Evolutionary conservation across 2,797 vertebrate genomes (phyloP).

Genomic region (Scomberomorus guttatus): DNA sequence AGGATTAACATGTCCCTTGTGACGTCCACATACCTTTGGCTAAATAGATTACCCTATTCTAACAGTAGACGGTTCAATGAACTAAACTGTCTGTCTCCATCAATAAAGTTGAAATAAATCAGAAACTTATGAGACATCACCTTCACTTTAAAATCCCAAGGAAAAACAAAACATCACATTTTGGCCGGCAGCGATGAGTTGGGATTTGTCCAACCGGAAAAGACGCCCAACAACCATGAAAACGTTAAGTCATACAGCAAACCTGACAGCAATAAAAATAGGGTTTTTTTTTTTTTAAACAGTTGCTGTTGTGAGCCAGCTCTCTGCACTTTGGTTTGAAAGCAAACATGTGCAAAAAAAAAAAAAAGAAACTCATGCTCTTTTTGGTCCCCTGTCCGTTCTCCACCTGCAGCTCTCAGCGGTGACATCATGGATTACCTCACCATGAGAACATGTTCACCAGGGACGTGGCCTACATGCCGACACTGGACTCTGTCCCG

Average conservation of each 20-base stretch:
- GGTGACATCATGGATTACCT: slow-evolving; percentile 82
- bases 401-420: slow-evolving; percentile 80
- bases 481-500: slow-evolving; percentile 56
- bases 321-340: slow-evolving; percentile 49
- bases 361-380: slow-evolving; percentile 31
- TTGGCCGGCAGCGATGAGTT: slow-evolving; percentile 46
- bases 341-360: slow-evolving; percentile 67
- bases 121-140: slow-evolving; percentile 62
- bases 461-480: slow-evolving; percentile 82
- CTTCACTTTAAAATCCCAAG: slow-evolving; percentile 57
- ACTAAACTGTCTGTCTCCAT: slow-evolving; percentile 26
- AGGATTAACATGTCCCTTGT: neutral
- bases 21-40: slow-evolving; percentile 21
- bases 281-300: neutral
- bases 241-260: slow-evolving; percentile 48
- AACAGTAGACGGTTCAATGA: slow-evolving; percentile 11
- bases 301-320: slow-evolving; percentile 33
- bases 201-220: slow-evolving; percentile 56
- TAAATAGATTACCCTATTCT: neutral
- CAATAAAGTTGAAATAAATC: slow-evolving; percentile 58
- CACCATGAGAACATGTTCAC: slow-evolving; percentile 78
- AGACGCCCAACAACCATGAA: slow-evolving; percentile 69
- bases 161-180: slow-evolving; percentile 85
- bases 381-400: slow-evolving; percentile 60
- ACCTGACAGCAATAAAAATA: slow-evolving; percentile 56